Evolutionary conservation across 2,888 invertebrate genomes (phyloP).

Genomic region (Caenorhabditis panamensis): DNA sequence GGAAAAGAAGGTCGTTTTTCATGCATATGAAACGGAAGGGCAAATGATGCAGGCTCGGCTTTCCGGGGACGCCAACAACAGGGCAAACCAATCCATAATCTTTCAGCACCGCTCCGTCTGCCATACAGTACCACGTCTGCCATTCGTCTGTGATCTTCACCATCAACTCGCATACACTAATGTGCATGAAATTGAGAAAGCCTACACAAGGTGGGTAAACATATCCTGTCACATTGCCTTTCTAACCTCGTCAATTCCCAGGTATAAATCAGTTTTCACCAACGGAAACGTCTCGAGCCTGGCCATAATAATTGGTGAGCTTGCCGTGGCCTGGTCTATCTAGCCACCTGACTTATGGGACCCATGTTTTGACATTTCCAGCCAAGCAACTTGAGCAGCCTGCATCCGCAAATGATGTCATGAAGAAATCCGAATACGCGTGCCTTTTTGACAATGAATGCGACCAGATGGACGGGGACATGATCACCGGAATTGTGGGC

Average conservation of each 20-base stretch:
- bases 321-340: conserved; percentile 8
- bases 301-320: conserved; percentile 67
- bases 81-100: too few species aligned
- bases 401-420: conserved; percentile 57
- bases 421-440: conserved; percentile 63
- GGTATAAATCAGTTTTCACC: conserved; percentile 64
- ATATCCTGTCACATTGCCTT: conserved; percentile 2
- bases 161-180: conserved; percentile 71
- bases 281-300: conserved; percentile 63
- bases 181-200: conserved; percentile 65
- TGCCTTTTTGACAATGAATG: conserved; percentile 74
- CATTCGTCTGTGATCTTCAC: conserved; percentile 77
- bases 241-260: conserved; percentile 21
- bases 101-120: conserved; percentile 60
- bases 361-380: conserved; percentile 43
- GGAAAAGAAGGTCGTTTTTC: not conserved
- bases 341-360: not conserved
- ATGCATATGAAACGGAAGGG: conserved; percentile 24
- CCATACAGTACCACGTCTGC: conserved; percentile 60
- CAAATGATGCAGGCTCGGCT: not conserved
- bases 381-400: conserved; percentile 69
- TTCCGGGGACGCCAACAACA: too few species aligned
- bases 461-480: conserved; percentile 71
- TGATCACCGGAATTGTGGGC: conserved; percentile 74
- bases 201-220: conserved; percentile 60